Evolutionary conservation across 2,797 vertebrate species (phyloP).

Genomic region (Odontamblyopus lacepedii): DNA sequence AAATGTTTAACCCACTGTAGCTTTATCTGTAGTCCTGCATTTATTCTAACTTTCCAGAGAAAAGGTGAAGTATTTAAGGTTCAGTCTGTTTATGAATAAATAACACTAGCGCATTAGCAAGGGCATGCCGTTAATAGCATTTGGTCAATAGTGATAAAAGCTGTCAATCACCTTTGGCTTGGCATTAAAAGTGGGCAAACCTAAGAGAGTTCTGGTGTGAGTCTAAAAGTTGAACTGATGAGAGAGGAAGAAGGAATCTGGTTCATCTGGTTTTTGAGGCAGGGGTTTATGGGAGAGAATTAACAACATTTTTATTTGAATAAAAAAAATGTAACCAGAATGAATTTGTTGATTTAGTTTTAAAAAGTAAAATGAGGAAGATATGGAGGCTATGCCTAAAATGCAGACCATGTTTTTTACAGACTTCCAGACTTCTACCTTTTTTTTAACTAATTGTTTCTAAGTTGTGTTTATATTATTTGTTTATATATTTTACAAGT

Average conservation of each 20-base stretch:
- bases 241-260: slow-evolving; percentile 2
- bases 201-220: slow-evolving; percentile 13
- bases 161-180: slow-evolving; percentile 44
- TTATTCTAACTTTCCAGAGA: slow-evolving; percentile 24
- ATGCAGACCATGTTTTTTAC: no score
- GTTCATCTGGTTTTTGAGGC: no score
- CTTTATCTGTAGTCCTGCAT: slow-evolving; percentile 13
- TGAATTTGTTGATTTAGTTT: background rate
- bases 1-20: background rate
- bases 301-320: background rate
- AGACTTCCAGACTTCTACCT: no score
- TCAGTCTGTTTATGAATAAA: slow-evolving; percentile 24
- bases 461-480: no score
- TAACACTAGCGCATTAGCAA: slow-evolving; percentile 34
- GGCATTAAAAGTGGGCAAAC: slow-evolving; percentile 35
- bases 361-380: no score
- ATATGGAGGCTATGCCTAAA: no score
- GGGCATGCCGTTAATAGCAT: slow-evolving; percentile 37
- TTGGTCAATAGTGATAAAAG: slow-evolving; percentile 42
- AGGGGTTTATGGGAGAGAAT: background rate
- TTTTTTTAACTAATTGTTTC: no score
- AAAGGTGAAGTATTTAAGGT: slow-evolving; percentile 19
- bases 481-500: no score
- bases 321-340: background rate
- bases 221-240: slow-evolving; percentile 12